phyloP scores from a whole-genome alignment of 2,888 invertebrate species.

The Eupsilia transversa region DNA sequence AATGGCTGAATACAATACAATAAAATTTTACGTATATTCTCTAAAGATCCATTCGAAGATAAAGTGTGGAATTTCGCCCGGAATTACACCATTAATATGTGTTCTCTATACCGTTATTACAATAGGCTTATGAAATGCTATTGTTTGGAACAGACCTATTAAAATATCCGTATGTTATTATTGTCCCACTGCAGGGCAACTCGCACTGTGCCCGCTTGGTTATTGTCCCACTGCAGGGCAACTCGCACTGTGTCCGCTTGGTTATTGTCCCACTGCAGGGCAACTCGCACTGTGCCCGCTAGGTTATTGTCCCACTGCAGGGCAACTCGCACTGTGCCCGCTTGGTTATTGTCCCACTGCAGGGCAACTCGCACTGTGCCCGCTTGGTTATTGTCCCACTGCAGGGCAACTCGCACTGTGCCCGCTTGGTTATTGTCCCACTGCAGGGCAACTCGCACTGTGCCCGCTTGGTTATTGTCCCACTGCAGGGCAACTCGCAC shows the following conservation, averaged over 20 bases:
- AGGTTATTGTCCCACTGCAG: not conserved
- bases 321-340: too few relatives aligned
- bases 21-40: not conserved
- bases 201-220: too few relatives aligned
- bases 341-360: too few relatives aligned
- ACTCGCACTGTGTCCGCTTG: not conserved
- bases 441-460: not conserved
- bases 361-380: not conserved
- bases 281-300: not conserved
- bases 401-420: too few relatives aligned
- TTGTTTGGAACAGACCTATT: not conserved
- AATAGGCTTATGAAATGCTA: not conserved
- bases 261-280: too few relatives aligned
- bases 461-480: not conserved
- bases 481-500: too few relatives aligned
- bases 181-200: too few relatives aligned
- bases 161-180: not conserved
- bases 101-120: not conserved
- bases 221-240: too few relatives aligned
- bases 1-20: not conserved
- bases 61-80: not conserved
- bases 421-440: too few relatives aligned
- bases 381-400: not conserved
- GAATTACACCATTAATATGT: not conserved
- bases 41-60: conserved; percentile 12